Conservation (phyloP, 1,140 invertebrate species). For the Ectropis grisescens region DNA sequence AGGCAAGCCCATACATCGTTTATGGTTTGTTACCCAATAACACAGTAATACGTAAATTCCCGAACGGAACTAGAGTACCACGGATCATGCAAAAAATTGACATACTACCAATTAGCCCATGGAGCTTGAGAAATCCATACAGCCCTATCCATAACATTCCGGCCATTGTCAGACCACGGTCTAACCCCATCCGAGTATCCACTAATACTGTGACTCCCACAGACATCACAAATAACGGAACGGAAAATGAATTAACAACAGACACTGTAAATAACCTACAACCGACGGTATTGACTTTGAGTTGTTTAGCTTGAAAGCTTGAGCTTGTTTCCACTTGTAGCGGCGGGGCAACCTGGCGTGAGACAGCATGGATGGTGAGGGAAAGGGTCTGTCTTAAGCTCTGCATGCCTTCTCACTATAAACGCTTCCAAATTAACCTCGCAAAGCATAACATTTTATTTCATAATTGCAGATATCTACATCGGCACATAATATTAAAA, state of each 20-base stretch:
- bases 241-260: slow-evolving; percentile 62
- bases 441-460: slow-evolving; percentile 57
- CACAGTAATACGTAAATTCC: slow-evolving; percentile 79
- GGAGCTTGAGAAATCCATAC: slow-evolving; percentile 68
- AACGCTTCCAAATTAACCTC: slow-evolving; percentile 34
- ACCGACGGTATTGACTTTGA: slow-evolving; percentile 64
- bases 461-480: slow-evolving; percentile 64
- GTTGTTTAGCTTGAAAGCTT: slow-evolving; percentile 60
- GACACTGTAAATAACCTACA: slow-evolving; percentile 71
- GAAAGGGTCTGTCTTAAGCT: slow-evolving; percentile 27
- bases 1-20: slow-evolving; percentile 78
- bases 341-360: slow-evolving; percentile 14
- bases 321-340: slow-evolving; percentile 27
- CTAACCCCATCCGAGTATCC: slow-evolving; percentile 67
- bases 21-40: slow-evolving; percentile 81
- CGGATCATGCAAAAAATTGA: slow-evolving; percentile 73
- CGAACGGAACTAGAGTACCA: slow-evolving; percentile 80
- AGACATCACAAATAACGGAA: slow-evolving; percentile 61
- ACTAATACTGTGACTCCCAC: slow-evolving; percentile 68
- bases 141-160: slow-evolving; percentile 71
- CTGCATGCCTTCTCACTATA: slow-evolving; percentile 41
- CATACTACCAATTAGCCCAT: slow-evolving; percentile 69
- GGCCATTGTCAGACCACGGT: slow-evolving; percentile 67
- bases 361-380: slow-evolving; percentile 14
- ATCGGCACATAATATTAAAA: slow-evolving; percentile 65